Evolutionary conservation across 1,140 invertebrate species (phyloP), one percentile per base, ranked within the genome.

Genomic region (Drosophila suzukii): DNA sequence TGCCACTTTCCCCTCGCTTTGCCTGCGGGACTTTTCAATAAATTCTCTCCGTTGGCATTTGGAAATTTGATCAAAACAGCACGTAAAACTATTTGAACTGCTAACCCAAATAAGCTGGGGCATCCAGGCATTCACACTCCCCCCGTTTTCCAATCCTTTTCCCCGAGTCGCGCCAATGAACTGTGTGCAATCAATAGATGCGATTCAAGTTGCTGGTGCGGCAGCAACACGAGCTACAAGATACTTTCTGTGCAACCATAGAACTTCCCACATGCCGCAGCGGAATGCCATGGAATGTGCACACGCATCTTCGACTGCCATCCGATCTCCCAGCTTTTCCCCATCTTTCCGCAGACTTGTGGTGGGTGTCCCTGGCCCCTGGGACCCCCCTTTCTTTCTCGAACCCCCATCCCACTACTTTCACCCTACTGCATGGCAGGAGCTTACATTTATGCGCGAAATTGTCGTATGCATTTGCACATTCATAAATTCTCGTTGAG

Each of bases 401-500:
- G 20, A 7, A 24, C 12, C 32, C 15, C 30, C 17, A 12, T 4
- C 8, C 59, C 2, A 11, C 17, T 10, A 61, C 13, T 32, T 32
- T 20, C 39, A 24, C 17, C 27, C 17, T 6, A 10, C 27, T 50
- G 63, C 50, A 72, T 78, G 55, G 75, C 79, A 71, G 80, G 68
- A 86, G 82, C 83, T 86, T 89, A 86, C 83, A 89, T 88, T 86
- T 86, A 86, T 88, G 84, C 79, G 83, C 84, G 84, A 86, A 86
- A 86, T 86, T 89, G 84, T 88, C 84, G 84, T 90, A 84, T 78
- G 88, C 84, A 89, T 89, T 89, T 89, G 84, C 84, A 89, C 84
- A 89, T 89, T 89, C 84, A 89, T 89, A 89, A 89, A 89, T 89
- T 89, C 85, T 90, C 77, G 84, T 84, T 84, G 84, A 89, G 84